phyloP scores from a whole-genome alignment of 2,797 vertebrate species.

The Acanthurus leucopareius region DNA sequence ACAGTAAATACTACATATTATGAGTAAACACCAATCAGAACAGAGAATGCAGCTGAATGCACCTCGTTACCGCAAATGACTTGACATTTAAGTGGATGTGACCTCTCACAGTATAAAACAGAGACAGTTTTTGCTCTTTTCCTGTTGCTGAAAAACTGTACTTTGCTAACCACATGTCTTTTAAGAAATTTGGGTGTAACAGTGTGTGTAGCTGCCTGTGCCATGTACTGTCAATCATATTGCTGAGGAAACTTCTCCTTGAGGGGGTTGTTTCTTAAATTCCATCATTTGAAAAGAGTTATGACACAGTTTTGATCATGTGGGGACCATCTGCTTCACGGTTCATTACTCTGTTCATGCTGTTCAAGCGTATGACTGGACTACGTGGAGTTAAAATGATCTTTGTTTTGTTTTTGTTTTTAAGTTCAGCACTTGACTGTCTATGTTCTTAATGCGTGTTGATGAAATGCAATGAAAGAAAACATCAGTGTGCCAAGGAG shows the following conservation, averaged over 20 bases:
- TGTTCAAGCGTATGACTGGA: not conserved
- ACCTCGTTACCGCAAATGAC: not conserved
- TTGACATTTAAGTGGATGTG: not conserved
- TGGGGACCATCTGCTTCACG: not conserved
- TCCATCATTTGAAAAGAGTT: too few relatives aligned
- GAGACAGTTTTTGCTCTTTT: too few relatives aligned
- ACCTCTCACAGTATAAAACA: not conserved
- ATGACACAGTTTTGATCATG: not conserved
- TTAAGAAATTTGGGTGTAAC: not conserved
- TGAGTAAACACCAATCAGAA: not conserved
- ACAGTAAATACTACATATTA: not conserved
- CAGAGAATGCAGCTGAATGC: not conserved
- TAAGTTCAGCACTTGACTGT: not conserved
- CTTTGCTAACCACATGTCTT: too few relatives aligned
- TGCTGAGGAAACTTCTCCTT: not conserved
- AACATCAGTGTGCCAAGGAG: too few relatives aligned
- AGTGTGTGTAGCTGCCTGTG: not conserved
- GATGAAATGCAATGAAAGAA: too few relatives aligned
- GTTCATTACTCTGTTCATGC: conserved; percentile 5
- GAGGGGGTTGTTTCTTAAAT: not conserved
- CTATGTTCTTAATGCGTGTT: too few relatives aligned
- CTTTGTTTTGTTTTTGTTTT: not conserved
- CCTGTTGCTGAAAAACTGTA: too few relatives aligned
- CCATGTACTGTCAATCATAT: not conserved
- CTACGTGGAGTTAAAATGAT: not conserved